phyloP scores from a whole-genome alignment of 2,888 invertebrate genomes.

The Pristionchus fissidentatus region DNA sequence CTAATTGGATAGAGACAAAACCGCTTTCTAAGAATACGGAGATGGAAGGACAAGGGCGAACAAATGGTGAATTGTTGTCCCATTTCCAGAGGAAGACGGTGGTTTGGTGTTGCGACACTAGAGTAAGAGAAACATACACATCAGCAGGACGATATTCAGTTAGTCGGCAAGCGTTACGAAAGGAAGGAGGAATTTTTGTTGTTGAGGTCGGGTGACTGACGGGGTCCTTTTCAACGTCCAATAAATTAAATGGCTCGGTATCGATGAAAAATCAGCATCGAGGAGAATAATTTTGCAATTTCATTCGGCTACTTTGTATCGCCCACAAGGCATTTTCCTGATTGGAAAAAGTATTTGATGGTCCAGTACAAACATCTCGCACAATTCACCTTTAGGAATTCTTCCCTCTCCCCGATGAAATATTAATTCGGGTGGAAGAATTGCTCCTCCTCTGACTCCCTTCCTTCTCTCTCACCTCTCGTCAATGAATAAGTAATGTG shows the following conservation, averaged over 20 bases:
- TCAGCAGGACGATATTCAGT: no score
- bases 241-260: no score
- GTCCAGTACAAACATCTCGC: not conserved
- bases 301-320: not conserved
- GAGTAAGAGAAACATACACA: no score
- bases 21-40: not conserved
- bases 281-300: not conserved
- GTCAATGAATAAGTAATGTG: constrained; percentile 19
- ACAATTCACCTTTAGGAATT: not conserved
- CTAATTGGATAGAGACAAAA: constrained; percentile 20
- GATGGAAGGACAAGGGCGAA: not conserved
- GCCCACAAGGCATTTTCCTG: not conserved
- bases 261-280: no score
- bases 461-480: not conserved
- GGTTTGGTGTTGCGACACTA: no score
- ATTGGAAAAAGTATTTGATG: not conserved
- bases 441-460: not conserved
- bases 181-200: not conserved
- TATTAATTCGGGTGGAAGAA: not conserved
- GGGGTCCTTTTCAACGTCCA: no score
- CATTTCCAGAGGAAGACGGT: no score
- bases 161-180: not conserved
- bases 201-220: no score
- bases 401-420: no score
- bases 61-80: not conserved